These are phyloP conservation scores for Mya arenaria DNA, from an alignment of 1,140 invertebrate species.

Conservation along the genomic window DNA sequence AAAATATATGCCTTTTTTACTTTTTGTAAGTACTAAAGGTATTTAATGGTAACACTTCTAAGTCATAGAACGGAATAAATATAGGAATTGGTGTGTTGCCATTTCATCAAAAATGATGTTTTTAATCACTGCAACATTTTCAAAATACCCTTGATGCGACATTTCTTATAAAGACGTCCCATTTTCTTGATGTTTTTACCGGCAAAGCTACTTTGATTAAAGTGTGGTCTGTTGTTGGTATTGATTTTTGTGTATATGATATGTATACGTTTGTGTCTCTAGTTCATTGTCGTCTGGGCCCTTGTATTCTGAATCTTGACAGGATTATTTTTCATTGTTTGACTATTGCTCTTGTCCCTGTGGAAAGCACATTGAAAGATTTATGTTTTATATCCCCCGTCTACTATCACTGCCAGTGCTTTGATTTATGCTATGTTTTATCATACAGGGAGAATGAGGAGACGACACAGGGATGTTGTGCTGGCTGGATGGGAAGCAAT, in stretches of 20 bases:
- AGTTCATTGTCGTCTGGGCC: not conserved
- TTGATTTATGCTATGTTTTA: not conserved
- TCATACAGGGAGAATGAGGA: conserved; percentile 19
- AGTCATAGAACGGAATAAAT: too few species aligned
- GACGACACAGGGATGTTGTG: conserved; percentile 4
- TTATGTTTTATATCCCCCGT: not conserved
- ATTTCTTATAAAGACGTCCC: too few species aligned
- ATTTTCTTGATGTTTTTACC: too few species aligned
- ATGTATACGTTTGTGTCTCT: not conserved
- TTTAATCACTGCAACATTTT: too few species aligned
- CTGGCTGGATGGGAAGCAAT: conserved; percentile 26
- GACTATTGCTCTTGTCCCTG: not conserved
- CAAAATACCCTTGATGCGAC: too few species aligned
- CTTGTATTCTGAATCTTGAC: too few species aligned
- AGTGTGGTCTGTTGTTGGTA: too few species aligned
- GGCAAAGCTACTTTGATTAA: too few species aligned
- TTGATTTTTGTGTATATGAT: not conserved
- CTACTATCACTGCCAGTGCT: not conserved
- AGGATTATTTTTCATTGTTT: not conserved
- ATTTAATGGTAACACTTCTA: not conserved
- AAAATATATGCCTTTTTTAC: not conserved
- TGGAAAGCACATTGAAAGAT: not conserved
- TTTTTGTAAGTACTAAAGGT: not conserved
- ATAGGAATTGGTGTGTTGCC: too few species aligned
- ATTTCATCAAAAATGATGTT: too few species aligned